Evolutionary conservation across 2,797 vertebrate species (phyloP).

Genomic region (Danio aesculapii): DNA sequence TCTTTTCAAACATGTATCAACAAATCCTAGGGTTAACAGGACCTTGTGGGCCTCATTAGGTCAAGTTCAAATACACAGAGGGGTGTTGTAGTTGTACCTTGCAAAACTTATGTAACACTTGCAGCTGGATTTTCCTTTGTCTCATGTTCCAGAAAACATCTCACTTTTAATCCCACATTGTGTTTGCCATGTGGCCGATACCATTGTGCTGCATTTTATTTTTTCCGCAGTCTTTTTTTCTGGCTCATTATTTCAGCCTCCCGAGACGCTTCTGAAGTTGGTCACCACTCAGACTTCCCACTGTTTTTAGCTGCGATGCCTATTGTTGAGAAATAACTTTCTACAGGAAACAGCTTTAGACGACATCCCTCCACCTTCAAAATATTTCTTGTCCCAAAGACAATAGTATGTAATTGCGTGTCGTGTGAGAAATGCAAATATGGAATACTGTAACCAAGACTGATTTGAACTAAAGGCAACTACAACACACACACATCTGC

Average conservation of each 20-base stretch:
- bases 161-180: slow-evolving; percentile 50
- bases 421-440: slow-evolving; percentile 60
- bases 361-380: slow-evolving; percentile 51
- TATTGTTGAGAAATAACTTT: slow-evolving; percentile 73
- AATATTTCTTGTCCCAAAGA: slow-evolving; percentile 75
- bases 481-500: background rate
- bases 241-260: slow-evolving; percentile 76
- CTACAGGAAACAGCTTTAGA: slow-evolving; percentile 80
- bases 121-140: slow-evolving; percentile 68
- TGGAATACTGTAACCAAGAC: slow-evolving; percentile 41
- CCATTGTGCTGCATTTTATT: slow-evolving; percentile 67
- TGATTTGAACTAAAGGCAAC: slow-evolving; percentile 26
- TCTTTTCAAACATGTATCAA: slow-evolving; percentile 21
- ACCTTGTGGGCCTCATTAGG: slow-evolving; percentile 1
- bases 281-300: slow-evolving; percentile 63
- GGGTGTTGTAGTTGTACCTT: slow-evolving; percentile 4
- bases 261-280: slow-evolving; percentile 69
- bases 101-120: slow-evolving; percentile 62
- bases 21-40: background rate
- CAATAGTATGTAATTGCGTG: slow-evolving; percentile 74
- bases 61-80: slow-evolving; percentile 15
- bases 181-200: slow-evolving; percentile 55
- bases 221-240: slow-evolving; percentile 68
- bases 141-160: slow-evolving; percentile 60
- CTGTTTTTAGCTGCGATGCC: slow-evolving; percentile 63